Evolutionary conservation across 2,888 invertebrate species (phyloP), one percentile per base, ranked within the genome.

Genomic region (Lymantria dispar): DNA sequence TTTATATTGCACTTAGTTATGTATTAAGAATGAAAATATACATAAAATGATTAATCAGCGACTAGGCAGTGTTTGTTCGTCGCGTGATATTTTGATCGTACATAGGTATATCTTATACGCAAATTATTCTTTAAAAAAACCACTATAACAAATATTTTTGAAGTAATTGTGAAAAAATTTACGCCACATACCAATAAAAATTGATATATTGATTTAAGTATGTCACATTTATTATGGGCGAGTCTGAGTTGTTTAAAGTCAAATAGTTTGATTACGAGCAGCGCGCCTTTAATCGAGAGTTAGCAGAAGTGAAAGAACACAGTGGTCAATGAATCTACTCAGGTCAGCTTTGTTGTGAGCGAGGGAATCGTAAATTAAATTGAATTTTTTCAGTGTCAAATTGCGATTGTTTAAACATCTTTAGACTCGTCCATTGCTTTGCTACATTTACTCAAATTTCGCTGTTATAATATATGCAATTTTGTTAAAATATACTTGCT

Each of bases 161-260:
- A 52, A 46, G 14, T 39, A 45, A 58, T 36, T 54, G n/a, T 44
- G 56, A 52, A 56, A 65, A 57, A 56, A 62, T 47, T 42, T 56
- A 56, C 51, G 51, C 47, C 59, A 60, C 56, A 60, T 68, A 68
- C 61, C 50, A 60, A 64, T 62, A 60, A 48, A 73, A 76, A 78
- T 76, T 78, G 69, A 76, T 75, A 66, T 64, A 54, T 65, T 64
- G 56, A 60, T 63, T 60, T 64, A 59, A 53, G 54, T 63, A 60
- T 61, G 60, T 63, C 51, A 58, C 47, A 22, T 22, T 22, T 22
- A 22, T 5, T 22, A 22, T 22, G 22, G 22, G 5, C 22, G 22
- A 22, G 5, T 22, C 22, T 22, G 3, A 22, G 5, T 22, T 22
- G 22, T 22, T 22, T 22, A 22, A 22, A 22, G 22, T 22, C 22